phyloP scores from a whole-genome alignment of 64 coral and sea anemone species.

The Montipora sp. region DNA sequence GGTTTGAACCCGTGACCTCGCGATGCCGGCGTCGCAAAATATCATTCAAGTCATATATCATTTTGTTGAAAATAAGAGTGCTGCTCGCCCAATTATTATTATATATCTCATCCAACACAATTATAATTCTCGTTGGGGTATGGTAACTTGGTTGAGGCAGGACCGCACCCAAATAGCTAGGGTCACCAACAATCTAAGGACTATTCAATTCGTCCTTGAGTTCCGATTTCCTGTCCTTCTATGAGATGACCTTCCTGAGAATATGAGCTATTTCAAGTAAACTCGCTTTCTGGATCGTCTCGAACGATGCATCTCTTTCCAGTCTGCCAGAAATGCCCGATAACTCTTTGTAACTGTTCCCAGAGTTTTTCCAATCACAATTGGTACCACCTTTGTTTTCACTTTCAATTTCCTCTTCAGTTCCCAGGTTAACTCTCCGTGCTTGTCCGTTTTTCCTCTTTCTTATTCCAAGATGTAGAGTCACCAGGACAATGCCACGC shows the following conservation, averaged over 20 bases:
- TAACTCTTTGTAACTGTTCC: not conserved
- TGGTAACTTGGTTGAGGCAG: too few species aligned
- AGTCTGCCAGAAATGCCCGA: not conserved
- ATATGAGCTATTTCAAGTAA: not conserved
- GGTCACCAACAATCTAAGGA: too few species aligned
- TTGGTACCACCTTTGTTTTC: not conserved
- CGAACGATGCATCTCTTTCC: not conserved
- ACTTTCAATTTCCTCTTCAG: not conserved
- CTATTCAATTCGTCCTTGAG: too few species aligned
- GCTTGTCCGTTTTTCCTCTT: not conserved
- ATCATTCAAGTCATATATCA: too few species aligned
- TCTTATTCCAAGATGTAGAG: not conserved
- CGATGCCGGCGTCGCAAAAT: too few species aligned
- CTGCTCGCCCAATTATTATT: too few species aligned
- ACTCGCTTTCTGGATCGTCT: not conserved
- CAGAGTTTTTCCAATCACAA: not conserved
- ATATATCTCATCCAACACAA: too few species aligned
- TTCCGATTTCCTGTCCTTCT: not conserved
- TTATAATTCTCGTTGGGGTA: too few species aligned
- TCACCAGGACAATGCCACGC: not conserved
- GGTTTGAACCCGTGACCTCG: too few species aligned
- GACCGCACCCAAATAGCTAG: too few species aligned
- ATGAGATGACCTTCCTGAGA: not conserved
- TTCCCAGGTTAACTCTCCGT: not conserved
- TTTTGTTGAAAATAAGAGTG: too few species aligned